Percentiles rank a stretch among this genome's conserved stretches.
Conservation (phyloP, 2,888 invertebrate genomes). For the Drosophila crucigera region DNA sequence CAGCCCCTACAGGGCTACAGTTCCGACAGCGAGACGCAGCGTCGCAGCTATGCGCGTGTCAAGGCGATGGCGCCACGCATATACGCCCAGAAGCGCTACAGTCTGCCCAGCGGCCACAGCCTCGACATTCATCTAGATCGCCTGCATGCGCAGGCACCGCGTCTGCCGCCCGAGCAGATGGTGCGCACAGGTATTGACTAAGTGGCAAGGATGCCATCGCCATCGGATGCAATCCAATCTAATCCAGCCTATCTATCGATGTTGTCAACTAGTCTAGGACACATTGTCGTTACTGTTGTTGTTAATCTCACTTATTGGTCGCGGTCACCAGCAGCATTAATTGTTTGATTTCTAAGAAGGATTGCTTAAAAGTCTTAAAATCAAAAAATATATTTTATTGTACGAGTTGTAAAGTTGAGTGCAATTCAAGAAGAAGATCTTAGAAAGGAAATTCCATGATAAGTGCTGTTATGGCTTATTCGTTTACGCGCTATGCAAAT, state of each 20-base stretch:
- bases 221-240: not conserved
- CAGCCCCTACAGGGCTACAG: constrained; percentile 71
- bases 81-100: constrained; percentile 84
- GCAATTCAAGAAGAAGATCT: not conserved
- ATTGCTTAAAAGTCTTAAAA: not conserved
- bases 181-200: constrained; percentile 72
- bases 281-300: constrained; percentile 56
- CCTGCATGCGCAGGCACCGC: constrained; percentile 82
- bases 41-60: constrained; percentile 42
- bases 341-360: not conserved
- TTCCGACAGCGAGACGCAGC: constrained; percentile 76
- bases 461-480: not conserved
- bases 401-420: not conserved
- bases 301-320: constrained; percentile 27
- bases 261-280: constrained; percentile 74
- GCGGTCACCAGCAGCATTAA: constrained; percentile 24
- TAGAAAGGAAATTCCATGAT: not conserved
- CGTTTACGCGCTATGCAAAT: not conserved
- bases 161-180: constrained; percentile 72
- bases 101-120: constrained; percentile 82
- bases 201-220: not conserved
- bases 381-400: not conserved
- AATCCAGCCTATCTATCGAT: constrained; percentile 50
- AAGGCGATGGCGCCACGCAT: constrained; percentile 39
- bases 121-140: constrained; percentile 84